Conservation (phyloP, 2,888 invertebrate genomes). For the Panzeria rudis region DNA sequence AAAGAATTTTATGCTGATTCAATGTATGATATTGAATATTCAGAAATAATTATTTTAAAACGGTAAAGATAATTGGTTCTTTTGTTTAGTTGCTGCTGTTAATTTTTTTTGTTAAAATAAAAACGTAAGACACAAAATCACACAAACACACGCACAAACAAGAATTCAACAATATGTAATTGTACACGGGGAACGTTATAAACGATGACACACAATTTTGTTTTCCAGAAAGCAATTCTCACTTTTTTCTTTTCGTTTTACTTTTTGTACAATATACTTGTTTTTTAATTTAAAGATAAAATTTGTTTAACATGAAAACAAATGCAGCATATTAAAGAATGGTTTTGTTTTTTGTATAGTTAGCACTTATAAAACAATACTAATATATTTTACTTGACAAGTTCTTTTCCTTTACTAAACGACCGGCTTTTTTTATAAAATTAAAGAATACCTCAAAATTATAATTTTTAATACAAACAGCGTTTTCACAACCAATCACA, state of each 20-base stretch:
- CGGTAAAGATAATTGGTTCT: constrained; percentile 37
- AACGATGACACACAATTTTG: constrained; percentile 70
- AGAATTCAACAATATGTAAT: constrained; percentile 55
- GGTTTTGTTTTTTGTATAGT: constrained; percentile 31
- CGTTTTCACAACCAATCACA: constrained; percentile 63
- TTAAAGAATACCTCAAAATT: constrained; percentile 58
- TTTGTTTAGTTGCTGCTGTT: constrained; percentile 24
- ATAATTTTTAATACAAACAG: constrained; percentile 23
- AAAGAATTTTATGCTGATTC: constrained; percentile 35
- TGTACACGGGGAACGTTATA: constrained; percentile 22
- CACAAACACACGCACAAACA: constrained; percentile 37
- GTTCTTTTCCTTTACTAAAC: constrained; percentile 24
- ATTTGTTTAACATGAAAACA: constrained; percentile 30
- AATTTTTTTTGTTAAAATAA: constrained; percentile 30
- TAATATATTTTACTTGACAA: constrained; percentile 11
- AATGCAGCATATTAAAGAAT: constrained; percentile 25
- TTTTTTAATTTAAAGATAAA: constrained; percentile 15
- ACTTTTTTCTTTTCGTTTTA: constrained; percentile 18
- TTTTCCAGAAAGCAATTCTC: constrained; percentile 54
- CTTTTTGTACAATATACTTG: constrained; percentile 30
- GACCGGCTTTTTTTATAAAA: constrained; percentile 67
- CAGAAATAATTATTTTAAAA: constrained; percentile 30
- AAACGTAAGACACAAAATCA: constrained; percentile 44
- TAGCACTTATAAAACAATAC: constrained; percentile 16
- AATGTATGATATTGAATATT: constrained; percentile 28